Evolutionary conservation across 2,113 vertebrate genomes (phyloP), one percentile per base, ranked within the genome.

Genomic region (Egretta garzetta): DNA sequence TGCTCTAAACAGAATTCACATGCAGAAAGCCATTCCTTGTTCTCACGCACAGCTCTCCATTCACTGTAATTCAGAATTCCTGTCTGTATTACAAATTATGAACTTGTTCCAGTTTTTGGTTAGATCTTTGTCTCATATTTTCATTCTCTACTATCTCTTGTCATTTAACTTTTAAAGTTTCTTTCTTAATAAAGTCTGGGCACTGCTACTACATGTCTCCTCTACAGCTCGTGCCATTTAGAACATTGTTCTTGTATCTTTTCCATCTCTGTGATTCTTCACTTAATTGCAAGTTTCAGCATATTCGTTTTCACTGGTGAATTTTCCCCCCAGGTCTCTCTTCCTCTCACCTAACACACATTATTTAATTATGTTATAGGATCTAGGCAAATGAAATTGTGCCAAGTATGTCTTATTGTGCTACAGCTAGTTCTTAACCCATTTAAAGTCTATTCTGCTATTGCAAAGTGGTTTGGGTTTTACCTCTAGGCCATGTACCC

Each of bases 121-220:
- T 91, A 93, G n/a, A 88, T 55, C 56, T 85, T 89, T 96, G 45
- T 70, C 50, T 93, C 19, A 4, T 79, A 67, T n/a, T 94, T 97
- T 47, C 68, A 22, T 86, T 75, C 39, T 74, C 80, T 88, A 39
- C 30, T 30, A 84, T 63, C 52, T 87, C 67, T 90, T 13, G 22
- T 85, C 14, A 90, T 59, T 19, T 85, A 68, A 64, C 39, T 68
- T 93, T 22, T 43, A 89, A 84, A 6, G 32, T 73, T 72, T 80
- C 32, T 85, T 67, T 71, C 66, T 64, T 81, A 76, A 83, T 63
- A 33, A 77, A 71, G 41, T 76, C 35, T 90, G 80, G 37, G 56
- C n/a, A 67, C 12, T 86, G 92, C 72, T 81, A 30, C 28, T 77
- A 81, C 55, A 58, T 16, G 73, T 79, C 66, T 96, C 32, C 56